Conservation (phyloP, 2,113 vertebrate genomes). For the Equus przewalskii region DNA sequence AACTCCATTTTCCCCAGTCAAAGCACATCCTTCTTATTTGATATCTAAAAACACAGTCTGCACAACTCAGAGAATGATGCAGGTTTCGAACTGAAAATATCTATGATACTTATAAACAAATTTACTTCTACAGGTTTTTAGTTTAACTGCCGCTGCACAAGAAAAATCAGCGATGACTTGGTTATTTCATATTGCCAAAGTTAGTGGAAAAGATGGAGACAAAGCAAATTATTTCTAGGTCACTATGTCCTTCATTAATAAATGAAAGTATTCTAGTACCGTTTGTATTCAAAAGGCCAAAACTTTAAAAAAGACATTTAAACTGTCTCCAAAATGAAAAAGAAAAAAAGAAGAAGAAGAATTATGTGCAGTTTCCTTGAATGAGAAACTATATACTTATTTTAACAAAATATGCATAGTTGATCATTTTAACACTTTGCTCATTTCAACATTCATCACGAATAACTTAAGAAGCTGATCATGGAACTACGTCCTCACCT, state of each 20-base stretch:
- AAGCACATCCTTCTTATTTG: background rate
- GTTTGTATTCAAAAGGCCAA: background rate
- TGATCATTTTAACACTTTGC: background rate
- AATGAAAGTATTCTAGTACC: background rate
- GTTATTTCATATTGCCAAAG: background rate
- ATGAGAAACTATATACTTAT: background rate
- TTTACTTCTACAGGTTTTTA: background rate
- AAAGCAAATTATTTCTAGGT: slow-evolving; percentile 21
- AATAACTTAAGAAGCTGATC: background rate
- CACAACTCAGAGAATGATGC: background rate
- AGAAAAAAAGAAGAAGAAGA: background rate
- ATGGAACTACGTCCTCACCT: background rate
- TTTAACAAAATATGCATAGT: background rate
- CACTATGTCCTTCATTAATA: background rate
- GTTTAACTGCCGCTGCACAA: background rate
- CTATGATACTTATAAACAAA: background rate
- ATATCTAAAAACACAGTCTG: background rate
- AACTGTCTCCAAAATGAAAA: background rate
- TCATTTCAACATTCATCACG: background rate
- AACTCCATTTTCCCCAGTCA: background rate
- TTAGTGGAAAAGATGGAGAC: background rate
- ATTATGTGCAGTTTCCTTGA: background rate
- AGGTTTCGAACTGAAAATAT: background rate
- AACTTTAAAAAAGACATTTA: background rate
- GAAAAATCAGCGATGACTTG: background rate